A percentile compares a stretch with the other conserved stretches of the same genome.
These are phyloP conservation scores for Butorides virescens DNA, from an alignment of 2,113 vertebrate species.

Conservation along the genomic window DNA sequence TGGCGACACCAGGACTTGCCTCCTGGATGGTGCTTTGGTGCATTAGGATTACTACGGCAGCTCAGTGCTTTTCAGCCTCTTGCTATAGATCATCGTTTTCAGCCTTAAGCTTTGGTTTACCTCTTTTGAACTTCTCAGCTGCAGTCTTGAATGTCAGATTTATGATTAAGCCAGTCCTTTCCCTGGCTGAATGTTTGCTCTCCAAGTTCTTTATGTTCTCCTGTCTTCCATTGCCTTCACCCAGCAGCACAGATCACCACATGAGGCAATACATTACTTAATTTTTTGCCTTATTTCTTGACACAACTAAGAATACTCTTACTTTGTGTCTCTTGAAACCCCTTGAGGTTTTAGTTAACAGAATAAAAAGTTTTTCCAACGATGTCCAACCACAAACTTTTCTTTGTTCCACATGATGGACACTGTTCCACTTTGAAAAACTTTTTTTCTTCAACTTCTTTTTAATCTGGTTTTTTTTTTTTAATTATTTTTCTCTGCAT, in stretches of 20 bases:
- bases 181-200: background rate
- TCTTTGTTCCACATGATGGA: background rate
- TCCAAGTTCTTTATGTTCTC: background rate
- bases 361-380: background rate
- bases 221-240: background rate
- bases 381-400: background rate
- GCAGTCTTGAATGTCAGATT: background rate
- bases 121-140: background rate
- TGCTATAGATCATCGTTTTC: background rate
- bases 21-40: background rate
- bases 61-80: background rate
- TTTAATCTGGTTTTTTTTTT: background rate
- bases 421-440: background rate
- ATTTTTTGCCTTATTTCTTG: background rate
- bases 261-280: background rate
- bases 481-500: background rate
- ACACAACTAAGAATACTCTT: background rate
- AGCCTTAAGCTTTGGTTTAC: background rate
- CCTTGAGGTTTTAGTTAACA: background rate
- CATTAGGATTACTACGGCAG: background rate
- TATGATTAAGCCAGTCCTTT: background rate
- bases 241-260: background rate
- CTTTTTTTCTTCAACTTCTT: background rate
- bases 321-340: background rate
- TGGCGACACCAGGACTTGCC: background rate